Conservation (phyloP, 2,113 vertebrate species). For the Siphamia tubifer region DNA sequence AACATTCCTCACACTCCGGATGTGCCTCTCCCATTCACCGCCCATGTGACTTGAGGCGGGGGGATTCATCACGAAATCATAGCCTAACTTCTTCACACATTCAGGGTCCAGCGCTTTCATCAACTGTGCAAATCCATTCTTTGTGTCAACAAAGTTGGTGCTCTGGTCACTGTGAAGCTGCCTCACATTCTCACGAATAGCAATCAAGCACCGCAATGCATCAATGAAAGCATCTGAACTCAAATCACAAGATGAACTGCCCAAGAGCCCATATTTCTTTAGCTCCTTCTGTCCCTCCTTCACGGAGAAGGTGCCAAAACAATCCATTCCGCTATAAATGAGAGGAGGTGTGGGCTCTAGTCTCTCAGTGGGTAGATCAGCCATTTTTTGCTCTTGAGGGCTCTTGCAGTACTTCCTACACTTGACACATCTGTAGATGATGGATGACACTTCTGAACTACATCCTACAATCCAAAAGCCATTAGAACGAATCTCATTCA, state of each 20-base stretch:
- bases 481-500: conserved; percentile 8
- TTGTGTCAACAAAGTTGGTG: not conserved
- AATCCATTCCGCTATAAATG: not conserved
- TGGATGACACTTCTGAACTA: not conserved
- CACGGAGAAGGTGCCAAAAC: not conserved
- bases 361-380: not conserved
- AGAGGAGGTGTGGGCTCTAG: not conserved
- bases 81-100: not conserved
- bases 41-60: not conserved
- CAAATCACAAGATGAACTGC: not conserved
- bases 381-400: not conserved
- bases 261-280: not conserved
- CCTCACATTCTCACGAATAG: not conserved
- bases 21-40: too few species aligned
- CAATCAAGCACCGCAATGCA: not conserved
- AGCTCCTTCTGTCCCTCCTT: not conserved
- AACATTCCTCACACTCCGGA: too few species aligned
- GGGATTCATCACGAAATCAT: not conserved
- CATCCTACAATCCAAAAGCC: conserved; percentile 10
- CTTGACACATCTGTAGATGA: conserved; percentile 9
- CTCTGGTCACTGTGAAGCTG: not conserved
- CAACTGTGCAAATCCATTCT: rapidly evolving
- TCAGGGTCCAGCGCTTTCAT: not conserved
- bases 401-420: not conserved
- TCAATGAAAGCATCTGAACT: not conserved